Percentiles rank a stretch among this genome's conserved stretches.
phyloP scores from a whole-genome alignment of 2,888 invertebrate genomes.

The Flabesymbios commensalis region DNA sequence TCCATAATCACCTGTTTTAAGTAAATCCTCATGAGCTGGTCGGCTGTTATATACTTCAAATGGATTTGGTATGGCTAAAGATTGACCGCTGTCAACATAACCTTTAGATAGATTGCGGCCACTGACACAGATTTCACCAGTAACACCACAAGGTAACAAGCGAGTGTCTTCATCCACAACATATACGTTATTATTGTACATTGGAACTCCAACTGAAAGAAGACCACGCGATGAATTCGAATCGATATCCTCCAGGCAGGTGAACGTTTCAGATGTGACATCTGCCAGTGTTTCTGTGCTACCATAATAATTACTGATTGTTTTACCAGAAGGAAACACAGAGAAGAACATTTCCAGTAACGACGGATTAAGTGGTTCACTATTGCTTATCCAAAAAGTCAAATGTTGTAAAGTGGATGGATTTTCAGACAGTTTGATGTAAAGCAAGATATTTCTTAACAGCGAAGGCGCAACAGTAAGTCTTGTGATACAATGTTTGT shows the following conservation, averaged over 20 bases:
- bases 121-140: constrained; percentile 75
- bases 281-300: constrained; percentile 91
- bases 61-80: constrained; percentile 61
- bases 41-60: constrained; percentile 68
- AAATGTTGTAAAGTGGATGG: constrained; percentile 64
- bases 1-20: constrained; percentile 83
- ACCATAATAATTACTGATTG: constrained; percentile 85
- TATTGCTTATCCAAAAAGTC: constrained; percentile 83
- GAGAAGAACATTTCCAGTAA: constrained; percentile 76
- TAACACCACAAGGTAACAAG: constrained; percentile 72
- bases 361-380: constrained; percentile 75
- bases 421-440: constrained; percentile 8
- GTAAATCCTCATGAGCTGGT: constrained; percentile 66
- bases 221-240: constrained; percentile 58
- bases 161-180: constrained; percentile 74
- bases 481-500: constrained; percentile 65
- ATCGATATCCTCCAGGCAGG: constrained; percentile 59
- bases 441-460: constrained; percentile 56
- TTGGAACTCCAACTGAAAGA: constrained; percentile 81
- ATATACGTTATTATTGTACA: constrained; percentile 81
- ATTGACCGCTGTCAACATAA: constrained; percentile 67
- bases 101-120: constrained; percentile 79
- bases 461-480: constrained; percentile 78
- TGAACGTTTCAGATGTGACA: constrained; percentile 77
- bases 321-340: constrained; percentile 68